phyloP scores from a whole-genome alignment of 1,140 invertebrate genomes.

The Drosophila micromelanica region DNA sequence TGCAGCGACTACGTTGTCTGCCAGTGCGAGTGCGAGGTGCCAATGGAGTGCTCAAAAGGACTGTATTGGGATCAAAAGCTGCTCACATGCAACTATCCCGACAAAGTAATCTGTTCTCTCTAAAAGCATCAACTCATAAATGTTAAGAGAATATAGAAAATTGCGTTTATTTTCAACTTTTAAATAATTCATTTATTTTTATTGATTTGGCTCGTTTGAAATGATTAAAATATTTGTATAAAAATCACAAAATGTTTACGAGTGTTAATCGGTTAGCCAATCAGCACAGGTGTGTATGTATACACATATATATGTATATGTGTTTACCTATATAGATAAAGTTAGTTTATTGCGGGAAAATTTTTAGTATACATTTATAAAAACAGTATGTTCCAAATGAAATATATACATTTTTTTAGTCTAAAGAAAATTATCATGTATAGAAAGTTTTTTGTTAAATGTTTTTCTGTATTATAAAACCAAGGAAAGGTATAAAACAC shows the following conservation, averaged over 20 bases:
- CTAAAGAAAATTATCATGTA: too few species aligned
- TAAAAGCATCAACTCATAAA: constrained; percentile 20
- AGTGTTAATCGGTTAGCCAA: not conserved
- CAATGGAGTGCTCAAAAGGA: constrained; percentile 35
- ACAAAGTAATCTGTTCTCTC: constrained; percentile 31
- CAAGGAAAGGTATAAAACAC: too few species aligned
- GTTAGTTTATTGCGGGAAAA: not conserved
- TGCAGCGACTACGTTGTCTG: constrained; percentile 52
- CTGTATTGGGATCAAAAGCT: constrained; percentile 46
- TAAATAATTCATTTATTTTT: too few species aligned
- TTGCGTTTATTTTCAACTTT: not conserved
- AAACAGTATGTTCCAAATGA: too few species aligned
- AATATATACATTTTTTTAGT: too few species aligned
- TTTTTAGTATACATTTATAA: not conserved
- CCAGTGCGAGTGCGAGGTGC: constrained; percentile 67
- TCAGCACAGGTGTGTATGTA: too few species aligned
- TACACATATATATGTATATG: too few species aligned
- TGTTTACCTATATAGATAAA: not conserved
- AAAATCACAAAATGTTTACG: too few species aligned
- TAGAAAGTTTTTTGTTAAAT: too few species aligned
- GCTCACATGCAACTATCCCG: constrained; percentile 45
- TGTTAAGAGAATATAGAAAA: constrained; percentile 16
- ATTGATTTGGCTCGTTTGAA: too few species aligned
- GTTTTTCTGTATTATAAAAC: too few species aligned
- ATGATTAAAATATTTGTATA: too few species aligned